Percentiles rank a stretch among this genome's conserved stretches.
Conservation (phyloP, 1,140 invertebrate species). For the Venturia canescens region DNA sequence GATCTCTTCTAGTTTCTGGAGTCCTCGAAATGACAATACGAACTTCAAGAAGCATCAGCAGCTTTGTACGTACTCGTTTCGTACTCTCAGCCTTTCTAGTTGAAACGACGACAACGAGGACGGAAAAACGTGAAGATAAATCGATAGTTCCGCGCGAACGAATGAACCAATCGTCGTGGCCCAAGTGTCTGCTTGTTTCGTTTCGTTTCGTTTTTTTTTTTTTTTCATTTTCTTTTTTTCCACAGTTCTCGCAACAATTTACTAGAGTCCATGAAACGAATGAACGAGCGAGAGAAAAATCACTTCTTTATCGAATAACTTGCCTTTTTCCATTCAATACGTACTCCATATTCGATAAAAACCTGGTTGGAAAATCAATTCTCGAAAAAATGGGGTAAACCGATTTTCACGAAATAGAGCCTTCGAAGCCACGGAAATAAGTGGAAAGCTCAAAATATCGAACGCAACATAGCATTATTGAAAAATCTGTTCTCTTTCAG, state of each 20-base stretch:
- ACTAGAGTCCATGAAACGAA: no score
- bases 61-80: not conserved
- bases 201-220: no score
- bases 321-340: not conserved
- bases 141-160: not conserved
- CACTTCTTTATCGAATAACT: not conserved
- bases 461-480: no score
- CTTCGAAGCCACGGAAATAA: no score
- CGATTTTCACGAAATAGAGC: not conserved
- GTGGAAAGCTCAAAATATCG: no score
- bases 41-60: conserved; percentile 3
- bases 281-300: no score
- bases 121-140: not conserved
- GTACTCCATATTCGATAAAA: not conserved
- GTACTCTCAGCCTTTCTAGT: not conserved
- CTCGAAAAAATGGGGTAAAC: not conserved
- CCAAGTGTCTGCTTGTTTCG: not conserved
- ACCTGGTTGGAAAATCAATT: not conserved
- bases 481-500: no score
- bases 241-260: no score
- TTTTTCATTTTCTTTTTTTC: not conserved
- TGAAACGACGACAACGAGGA: not conserved
- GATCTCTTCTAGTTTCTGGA: not conserved
- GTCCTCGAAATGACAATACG: not conserved
- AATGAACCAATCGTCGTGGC: not conserved